Evolutionary conservation across 2,888 invertebrate genomes (phyloP).

Genomic region (Eristalis arbustorum): DNA sequence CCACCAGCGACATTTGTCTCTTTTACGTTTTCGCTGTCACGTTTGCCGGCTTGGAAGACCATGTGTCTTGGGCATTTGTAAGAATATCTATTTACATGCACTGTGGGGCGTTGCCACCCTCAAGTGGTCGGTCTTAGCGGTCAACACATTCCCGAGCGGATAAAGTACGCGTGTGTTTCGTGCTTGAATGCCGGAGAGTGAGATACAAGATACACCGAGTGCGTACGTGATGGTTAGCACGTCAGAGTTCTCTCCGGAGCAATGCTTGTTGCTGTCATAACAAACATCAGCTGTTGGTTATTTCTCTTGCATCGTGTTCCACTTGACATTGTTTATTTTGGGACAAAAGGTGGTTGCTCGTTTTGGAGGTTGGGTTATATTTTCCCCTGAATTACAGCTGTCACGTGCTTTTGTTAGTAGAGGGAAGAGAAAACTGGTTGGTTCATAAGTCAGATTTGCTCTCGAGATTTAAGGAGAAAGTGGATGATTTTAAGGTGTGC

Average conservation of each 20-base stretch:
- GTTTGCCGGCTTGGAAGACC: conserved; percentile 14
- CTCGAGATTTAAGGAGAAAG: no score
- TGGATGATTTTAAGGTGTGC: no score
- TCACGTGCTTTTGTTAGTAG: background rate
- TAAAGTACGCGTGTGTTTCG: background rate
- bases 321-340: conserved; percentile 12
- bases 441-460: no score
- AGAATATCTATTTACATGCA: background rate
- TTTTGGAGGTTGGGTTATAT: background rate
- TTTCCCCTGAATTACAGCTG: background rate
- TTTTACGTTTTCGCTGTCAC: conserved; percentile 29
- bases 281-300: conserved; percentile 44
- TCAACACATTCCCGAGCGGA: background rate
- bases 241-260: conserved; percentile 10
- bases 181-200: background rate
- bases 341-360: background rate
- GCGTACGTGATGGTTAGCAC: conserved; percentile 50
- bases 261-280: conserved; percentile 14
- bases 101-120: background rate
- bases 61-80: background rate
- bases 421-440: background rate
- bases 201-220: background rate
- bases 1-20: background rate
- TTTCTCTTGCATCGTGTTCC: background rate
- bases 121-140: background rate